Conservation (phyloP, 2,113 vertebrate species). For the Apteryx mantelli region DNA sequence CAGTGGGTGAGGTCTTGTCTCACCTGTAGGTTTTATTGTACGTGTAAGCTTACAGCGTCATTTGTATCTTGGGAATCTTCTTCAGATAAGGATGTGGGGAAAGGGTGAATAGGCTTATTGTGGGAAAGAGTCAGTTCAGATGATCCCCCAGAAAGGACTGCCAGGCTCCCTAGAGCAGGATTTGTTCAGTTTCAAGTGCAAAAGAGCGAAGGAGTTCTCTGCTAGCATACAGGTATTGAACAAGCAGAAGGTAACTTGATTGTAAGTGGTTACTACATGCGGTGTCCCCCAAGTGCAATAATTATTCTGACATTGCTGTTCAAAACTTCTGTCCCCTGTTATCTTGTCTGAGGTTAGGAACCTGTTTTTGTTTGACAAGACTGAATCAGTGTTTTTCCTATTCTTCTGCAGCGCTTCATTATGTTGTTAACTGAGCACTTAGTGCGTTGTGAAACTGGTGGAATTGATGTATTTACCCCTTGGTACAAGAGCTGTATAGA, state of each 20-base stretch:
- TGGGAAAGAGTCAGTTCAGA: not conserved
- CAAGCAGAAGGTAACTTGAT: not conserved
- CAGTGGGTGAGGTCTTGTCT: not conserved
- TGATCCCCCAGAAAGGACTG: not conserved
- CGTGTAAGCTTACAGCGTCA: not conserved
- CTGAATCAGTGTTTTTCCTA: not conserved
- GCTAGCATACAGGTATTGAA: not conserved
- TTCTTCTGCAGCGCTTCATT: conserved; percentile 90
- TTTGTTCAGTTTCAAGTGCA: not conserved
- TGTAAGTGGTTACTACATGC: not conserved
- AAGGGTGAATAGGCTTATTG: not conserved
- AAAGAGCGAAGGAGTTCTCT: not conserved
- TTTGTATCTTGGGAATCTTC: not conserved
- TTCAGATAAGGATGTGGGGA: not conserved
- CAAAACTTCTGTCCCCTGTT: not conserved
- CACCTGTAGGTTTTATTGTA: not conserved
- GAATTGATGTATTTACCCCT: conserved; percentile 90
- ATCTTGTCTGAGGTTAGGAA: not conserved
- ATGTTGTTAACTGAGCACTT: conserved; percentile 98
- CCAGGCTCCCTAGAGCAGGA: not conserved
- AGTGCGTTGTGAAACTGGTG: conserved; percentile 92
- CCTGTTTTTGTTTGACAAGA: not conserved
- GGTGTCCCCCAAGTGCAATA: not conserved
- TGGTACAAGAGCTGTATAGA: conserved; percentile 99
- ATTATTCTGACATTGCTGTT: not conserved